Percentiles rank a stretch among this genome's conserved stretches.
These are phyloP conservation scores for Nysson spinosus DNA, from an alignment of 2,888 invertebrate genomes.

Conservation along the genomic window DNA sequence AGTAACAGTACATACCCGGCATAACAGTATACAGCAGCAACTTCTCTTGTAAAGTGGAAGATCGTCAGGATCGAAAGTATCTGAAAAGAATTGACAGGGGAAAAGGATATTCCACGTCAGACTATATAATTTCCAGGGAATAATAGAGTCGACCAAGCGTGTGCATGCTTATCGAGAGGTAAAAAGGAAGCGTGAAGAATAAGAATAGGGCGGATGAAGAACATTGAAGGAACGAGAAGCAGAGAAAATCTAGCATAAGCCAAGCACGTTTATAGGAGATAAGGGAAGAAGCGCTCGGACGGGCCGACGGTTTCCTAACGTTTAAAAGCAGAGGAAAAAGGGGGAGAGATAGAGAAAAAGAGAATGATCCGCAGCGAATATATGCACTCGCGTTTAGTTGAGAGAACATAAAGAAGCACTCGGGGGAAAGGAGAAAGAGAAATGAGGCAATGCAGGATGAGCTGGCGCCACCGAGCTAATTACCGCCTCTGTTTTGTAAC, in stretches of 20 bases:
- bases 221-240: conserved; percentile 10
- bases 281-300: conserved; percentile 21
- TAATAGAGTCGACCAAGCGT: no score
- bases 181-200: neutral
- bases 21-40: no score
- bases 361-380: conserved; percentile 15
- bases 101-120: no score
- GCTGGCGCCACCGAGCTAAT: conserved; percentile 66
- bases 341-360: neutral
- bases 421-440: conserved; percentile 16
- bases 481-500: conserved; percentile 71
- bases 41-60: no score
- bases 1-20: neutral
- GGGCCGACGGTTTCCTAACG: conserved; percentile 9
- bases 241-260: conserved; percentile 14
- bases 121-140: no score
- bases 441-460: conserved; percentile 35
- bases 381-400: conserved; percentile 26
- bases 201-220: neutral
- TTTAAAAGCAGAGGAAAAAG: conserved; percentile 12
- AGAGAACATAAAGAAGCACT: conserved; percentile 36
- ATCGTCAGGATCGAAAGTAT: no score
- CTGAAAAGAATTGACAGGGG: no score
- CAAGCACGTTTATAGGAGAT: conserved; percentile 15
- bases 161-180: neutral